Evolutionary conservation across 2,113 vertebrate species (phyloP).

Genomic region (Laticauda laticaudata): DNA sequence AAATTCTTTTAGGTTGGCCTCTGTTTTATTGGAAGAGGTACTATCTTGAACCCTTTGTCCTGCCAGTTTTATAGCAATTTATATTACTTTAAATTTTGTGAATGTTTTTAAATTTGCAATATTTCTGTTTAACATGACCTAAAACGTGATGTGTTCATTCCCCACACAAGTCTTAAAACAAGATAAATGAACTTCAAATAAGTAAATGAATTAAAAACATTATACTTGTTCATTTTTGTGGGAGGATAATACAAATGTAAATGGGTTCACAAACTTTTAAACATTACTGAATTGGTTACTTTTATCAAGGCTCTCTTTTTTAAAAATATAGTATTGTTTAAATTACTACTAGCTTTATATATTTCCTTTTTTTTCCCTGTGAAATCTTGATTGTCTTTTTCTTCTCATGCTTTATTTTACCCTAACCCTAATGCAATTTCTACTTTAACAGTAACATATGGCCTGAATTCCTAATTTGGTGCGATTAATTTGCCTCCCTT

Average conservation of each 20-base stretch:
- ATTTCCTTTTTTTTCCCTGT: conserved; percentile 3
- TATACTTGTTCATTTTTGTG: neutral
- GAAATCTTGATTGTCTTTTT: conserved; percentile 5
- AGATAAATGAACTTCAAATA: neutral
- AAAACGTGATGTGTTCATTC: neutral
- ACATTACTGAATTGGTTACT: neutral
- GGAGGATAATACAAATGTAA: neutral
- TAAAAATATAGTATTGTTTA: neutral
- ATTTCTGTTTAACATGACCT: neutral
- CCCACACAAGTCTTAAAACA: neutral
- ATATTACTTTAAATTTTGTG: neutral
- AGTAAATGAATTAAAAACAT: neutral
- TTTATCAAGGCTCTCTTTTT: neutral
- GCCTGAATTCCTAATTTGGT: conserved; percentile 7
- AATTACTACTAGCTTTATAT: neutral
- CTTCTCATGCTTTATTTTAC: neutral
- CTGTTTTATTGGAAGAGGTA: neutral
- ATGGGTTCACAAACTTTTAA: neutral
- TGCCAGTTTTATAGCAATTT: neutral
- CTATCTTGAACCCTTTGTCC: neutral
- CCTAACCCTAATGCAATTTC: conserved; percentile 7
- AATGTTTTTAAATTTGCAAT: neutral
- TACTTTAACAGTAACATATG: neutral
- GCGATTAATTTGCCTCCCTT: conserved; percentile 7
- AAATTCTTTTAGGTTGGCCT: neutral